phyloP scores from a whole-genome alignment of 2,797 vertebrate species.

The Pogonophryne albipinna region DNA sequence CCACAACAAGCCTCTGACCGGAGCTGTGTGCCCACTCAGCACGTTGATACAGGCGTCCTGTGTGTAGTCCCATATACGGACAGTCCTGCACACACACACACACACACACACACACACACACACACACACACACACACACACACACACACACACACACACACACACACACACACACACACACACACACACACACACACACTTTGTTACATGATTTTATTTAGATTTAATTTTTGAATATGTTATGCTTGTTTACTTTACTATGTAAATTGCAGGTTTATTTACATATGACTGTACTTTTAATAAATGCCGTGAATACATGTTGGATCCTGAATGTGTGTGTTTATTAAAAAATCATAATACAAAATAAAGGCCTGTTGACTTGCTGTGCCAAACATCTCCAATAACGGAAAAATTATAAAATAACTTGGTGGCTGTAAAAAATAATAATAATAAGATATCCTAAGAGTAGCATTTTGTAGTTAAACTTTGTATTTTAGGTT shows the following conservation, averaged over 20 bases:
- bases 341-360: background rate
- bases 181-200: slow-evolving; percentile 39
- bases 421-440: background rate
- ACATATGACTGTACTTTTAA: background rate
- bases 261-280: background rate
- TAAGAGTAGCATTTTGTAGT: background rate
- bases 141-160: slow-evolving; percentile 11
- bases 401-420: background rate
- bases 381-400: background rate
- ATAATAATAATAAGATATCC: background rate
- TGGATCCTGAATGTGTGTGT: background rate
- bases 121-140: slow-evolving; percentile 38
- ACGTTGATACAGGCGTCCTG: slow-evolving; percentile 95
- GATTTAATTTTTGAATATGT: too few species aligned
- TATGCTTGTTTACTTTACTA: background rate
- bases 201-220: too few species aligned
- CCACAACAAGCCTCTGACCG: slow-evolving; percentile 96
- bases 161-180: too few species aligned
- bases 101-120: slow-evolving; percentile 38
- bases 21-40: slow-evolving; percentile 93
- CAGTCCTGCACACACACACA: slow-evolving; percentile 84
- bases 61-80: slow-evolving; percentile 98
- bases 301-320: background rate
- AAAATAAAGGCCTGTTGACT: background rate
- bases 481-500: background rate